These are phyloP conservation scores for Neodiprion lecontei DNA, from an alignment of 1,140 invertebrate species.

Conservation along the genomic window DNA sequence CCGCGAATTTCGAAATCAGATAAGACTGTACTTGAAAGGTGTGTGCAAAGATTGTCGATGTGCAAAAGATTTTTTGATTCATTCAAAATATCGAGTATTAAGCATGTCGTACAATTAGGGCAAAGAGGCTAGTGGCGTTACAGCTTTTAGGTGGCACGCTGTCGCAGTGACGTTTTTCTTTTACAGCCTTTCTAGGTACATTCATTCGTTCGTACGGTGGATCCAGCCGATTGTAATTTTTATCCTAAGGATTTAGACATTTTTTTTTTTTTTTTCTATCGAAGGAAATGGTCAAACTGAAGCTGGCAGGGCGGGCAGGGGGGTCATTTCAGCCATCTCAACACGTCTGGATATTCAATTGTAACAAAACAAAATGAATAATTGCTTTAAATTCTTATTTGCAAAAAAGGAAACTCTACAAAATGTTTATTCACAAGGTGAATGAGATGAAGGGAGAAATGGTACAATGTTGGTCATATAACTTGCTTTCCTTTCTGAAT, in stretches of 20 bases:
- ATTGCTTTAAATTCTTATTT: too few species aligned
- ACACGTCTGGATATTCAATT: not conserved
- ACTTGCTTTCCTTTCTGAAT: too few species aligned
- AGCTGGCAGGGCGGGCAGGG: not conserved
- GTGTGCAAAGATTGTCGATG: too few species aligned
- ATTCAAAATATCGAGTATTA: slow-evolving; percentile 20
- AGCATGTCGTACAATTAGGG: slow-evolving; percentile 14
- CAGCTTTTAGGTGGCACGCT: slow-evolving; percentile 51
- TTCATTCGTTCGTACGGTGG: slow-evolving; percentile 37
- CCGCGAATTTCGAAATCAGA: too few species aligned
- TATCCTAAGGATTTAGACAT: not conserved
- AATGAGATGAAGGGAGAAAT: too few species aligned
- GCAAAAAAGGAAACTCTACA: too few species aligned
- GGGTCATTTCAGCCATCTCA: slow-evolving; percentile 4
- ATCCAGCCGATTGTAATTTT: slow-evolving; percentile 39
- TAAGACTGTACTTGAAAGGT: too few species aligned
- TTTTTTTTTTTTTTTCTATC: not conserved
- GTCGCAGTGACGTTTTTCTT: slow-evolving; percentile 45
- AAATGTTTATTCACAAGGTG: too few species aligned
- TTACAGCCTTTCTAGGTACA: slow-evolving; percentile 60
- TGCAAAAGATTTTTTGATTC: not conserved
- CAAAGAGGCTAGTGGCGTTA: slow-evolving; percentile 47
- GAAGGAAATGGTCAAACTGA: not conserved
- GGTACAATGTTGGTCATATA: too few species aligned
- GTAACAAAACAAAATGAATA: not conserved